Base-by-base conservation (phyloP, 1,140 invertebrate genomes). In the Agrypnia vestita region DNA sequence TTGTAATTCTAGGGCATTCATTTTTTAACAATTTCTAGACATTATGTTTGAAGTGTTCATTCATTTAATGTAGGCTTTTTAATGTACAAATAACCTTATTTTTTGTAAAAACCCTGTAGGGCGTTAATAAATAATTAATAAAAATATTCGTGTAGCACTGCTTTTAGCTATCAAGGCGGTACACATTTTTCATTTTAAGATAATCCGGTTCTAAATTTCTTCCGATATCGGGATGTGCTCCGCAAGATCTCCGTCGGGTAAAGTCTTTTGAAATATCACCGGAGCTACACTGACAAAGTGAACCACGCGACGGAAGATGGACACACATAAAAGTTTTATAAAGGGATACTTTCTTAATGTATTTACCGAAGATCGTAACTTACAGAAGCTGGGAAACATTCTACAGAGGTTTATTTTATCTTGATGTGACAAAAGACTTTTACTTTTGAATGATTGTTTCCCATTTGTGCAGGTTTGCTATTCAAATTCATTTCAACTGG, bases 261-360 rank as follows among this genome's bases (percentile, higher is more conserved):
- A 25, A 25, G 61, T 35, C 61, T 64, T 51, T 64, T 64, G 61
- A 64, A 64, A 44, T 64, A 64, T 64, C 4, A 25, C 61, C 12
- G 35, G 35, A 43, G 19, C 25, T 64, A 64, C 21, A n/a, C 35
- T 64, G 61, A 64, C 25, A 64, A 64, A 64, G 12, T 64, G 61
- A 35, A 43, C 10, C 61, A 12, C 10, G 13, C 19, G 21, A 43
- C 15, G 13, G 7, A 25, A 19, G 35, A 6, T 0, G 61, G 13
- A 64, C n/a, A 64, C 19, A 12, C 1, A 51, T 9, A 43, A 64
- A 44, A 44, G 61, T 64, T 64, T 13, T n/a, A 8, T n/a, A 10
- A 13, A 44, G 61, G 35, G 35, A 64, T 25, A 64, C 61, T 64
- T 4, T 19, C 10, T 25, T 64, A 44, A 64, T 64, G 61, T 19